Evolutionary conservation across 2,113 vertebrate species (phyloP).

Genomic region (Nymphicus hollandicus): DNA sequence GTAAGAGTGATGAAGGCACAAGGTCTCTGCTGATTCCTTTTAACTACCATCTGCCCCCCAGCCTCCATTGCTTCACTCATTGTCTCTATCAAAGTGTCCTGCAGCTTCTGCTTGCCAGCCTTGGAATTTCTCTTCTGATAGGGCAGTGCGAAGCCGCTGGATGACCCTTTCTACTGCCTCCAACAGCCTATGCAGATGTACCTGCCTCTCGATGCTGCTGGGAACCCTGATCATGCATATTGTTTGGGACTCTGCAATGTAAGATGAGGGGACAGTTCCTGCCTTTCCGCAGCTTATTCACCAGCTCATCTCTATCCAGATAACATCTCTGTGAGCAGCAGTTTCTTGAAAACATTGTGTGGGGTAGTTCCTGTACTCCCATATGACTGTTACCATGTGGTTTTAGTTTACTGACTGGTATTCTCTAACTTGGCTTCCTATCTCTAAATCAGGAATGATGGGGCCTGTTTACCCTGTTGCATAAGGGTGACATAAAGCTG

Average conservation of each 20-base stretch:
- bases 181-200: not conserved
- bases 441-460: not conserved
- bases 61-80: not conserved
- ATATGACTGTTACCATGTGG: not conserved
- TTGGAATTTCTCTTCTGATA: not conserved
- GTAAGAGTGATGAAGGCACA: not conserved
- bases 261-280: not conserved
- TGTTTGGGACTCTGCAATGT: not conserved
- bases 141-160: not conserved
- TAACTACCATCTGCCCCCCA: not conserved
- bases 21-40: not conserved
- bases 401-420: constrained; percentile 1
- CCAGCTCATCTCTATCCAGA: not conserved
- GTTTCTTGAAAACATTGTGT: not conserved
- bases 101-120: not conserved
- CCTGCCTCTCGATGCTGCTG: not conserved
- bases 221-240: not conserved
- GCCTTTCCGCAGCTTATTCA: not conserved
- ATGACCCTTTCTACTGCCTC: not conserved
- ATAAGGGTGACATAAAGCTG: not conserved
- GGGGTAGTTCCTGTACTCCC: not conserved
- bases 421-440: not conserved
- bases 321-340: not conserved
- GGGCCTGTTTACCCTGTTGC: constrained; percentile 9
- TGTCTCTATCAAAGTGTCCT: not conserved